These are phyloP conservation scores for Drosophila nigricruria DNA, from an alignment of 2,888 invertebrate species.

Conservation along the genomic window DNA sequence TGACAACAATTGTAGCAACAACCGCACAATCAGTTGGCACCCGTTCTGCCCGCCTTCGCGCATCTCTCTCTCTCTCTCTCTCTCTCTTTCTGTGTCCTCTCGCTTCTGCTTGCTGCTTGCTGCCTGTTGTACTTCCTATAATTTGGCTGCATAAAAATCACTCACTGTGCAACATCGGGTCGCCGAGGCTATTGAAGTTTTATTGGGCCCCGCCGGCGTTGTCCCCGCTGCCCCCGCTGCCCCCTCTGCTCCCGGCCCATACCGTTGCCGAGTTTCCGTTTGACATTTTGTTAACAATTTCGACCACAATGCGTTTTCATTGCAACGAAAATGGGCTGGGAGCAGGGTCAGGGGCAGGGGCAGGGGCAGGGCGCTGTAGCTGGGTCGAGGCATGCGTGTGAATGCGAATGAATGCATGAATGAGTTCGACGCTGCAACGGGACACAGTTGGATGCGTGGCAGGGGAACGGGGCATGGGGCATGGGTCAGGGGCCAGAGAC, in stretches of 20 bases:
- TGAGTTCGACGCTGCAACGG: constrained; percentile 57
- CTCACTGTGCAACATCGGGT: constrained; percentile 52
- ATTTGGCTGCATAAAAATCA: constrained; percentile 73
- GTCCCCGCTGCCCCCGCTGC: constrained; percentile 6
- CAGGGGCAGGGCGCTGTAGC: neutral
- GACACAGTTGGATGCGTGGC: constrained; percentile 19
- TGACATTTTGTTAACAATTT: constrained; percentile 81
- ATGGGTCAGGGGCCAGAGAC: neutral
- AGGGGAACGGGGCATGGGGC: constrained; percentile 7
- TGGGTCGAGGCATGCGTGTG: constrained; percentile 63
- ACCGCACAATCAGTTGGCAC: constrained; percentile 75
- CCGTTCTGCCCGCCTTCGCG: constrained; percentile 20
- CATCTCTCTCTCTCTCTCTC: neutral
- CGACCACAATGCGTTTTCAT: constrained; percentile 80
- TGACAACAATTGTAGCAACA: constrained; percentile 75
- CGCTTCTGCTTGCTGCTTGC: neutral
- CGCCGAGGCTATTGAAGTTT: constrained; percentile 73
- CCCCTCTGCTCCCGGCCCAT: neutral
- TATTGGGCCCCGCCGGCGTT: constrained; percentile 63
- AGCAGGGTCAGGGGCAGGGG: neutral
- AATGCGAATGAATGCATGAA: constrained; percentile 77
- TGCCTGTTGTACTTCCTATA: constrained; percentile 45
- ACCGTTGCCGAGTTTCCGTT: constrained; percentile 65
- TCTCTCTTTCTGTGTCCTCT: neutral
- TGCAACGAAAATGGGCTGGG: constrained; percentile 41